Evolutionary conservation across 2,888 invertebrate genomes (phyloP).

Genomic region (Xiphydria camelus): DNA sequence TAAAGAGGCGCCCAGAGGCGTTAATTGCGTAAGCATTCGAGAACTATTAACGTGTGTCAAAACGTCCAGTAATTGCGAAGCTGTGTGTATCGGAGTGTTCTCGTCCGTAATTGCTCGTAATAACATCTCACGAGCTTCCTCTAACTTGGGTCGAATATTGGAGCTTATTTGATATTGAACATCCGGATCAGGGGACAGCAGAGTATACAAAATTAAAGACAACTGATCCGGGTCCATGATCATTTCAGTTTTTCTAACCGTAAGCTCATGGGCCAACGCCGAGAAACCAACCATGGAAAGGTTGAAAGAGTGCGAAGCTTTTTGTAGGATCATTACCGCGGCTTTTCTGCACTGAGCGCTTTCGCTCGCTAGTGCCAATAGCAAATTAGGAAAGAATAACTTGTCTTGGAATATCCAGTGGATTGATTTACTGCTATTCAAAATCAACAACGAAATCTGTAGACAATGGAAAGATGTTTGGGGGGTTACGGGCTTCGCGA

Average conservation of each 20-base stretch:
- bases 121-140: conserved; percentile 34
- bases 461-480: conserved; percentile 45
- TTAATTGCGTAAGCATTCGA: conserved; percentile 57
- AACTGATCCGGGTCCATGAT: conserved; percentile 70
- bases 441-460: conserved; percentile 51
- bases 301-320: conserved; percentile 56
- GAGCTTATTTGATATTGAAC: conserved; percentile 43
- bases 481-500: conserved; percentile 39
- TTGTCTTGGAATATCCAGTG: conserved; percentile 45
- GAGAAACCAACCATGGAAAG: conserved; percentile 42
- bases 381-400: conserved; percentile 57
- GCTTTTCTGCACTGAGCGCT: conserved; percentile 62
- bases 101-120: conserved; percentile 53
- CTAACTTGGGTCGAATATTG: conserved; percentile 30
- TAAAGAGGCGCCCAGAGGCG: conserved; percentile 41
- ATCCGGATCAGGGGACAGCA: conserved; percentile 63
- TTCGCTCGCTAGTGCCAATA: conserved; percentile 65
- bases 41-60: conserved; percentile 59
- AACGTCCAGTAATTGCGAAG: conserved; percentile 59
- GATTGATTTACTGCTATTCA: conserved; percentile 42
- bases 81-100: conserved; percentile 58
- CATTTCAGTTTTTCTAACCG: conserved; percentile 64
- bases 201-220: conserved; percentile 65
- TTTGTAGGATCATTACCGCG: conserved; percentile 61
- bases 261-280: conserved; percentile 58